These are phyloP conservation scores for Neelides folsomi DNA, from an alignment of 2,888 invertebrate genomes.

Conservation along the genomic window DNA sequence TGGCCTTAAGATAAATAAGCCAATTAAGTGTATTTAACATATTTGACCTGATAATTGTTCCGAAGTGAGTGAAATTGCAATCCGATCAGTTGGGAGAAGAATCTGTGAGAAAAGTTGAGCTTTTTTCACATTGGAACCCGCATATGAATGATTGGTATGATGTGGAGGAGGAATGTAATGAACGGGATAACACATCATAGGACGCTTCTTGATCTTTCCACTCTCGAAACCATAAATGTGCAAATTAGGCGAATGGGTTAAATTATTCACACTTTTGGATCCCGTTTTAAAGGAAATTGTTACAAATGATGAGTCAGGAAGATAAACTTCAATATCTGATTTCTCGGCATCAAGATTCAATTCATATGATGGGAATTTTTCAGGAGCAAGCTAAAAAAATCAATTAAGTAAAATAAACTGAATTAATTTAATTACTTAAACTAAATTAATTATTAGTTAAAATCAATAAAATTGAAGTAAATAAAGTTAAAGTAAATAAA, in stretches of 20 bases:
- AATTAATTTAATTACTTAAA: no score
- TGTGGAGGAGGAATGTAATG: conserved; percentile 6
- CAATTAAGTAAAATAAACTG: no score
- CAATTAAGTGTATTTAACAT: no score
- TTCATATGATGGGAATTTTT: conserved; percentile 37
- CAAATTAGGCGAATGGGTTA: conserved; percentile 10
- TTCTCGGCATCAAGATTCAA: conserved; percentile 10
- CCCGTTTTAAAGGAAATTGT: conserved; percentile 8
- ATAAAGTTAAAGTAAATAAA: no score
- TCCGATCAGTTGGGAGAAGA: conserved; percentile 36
- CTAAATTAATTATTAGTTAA: no score
- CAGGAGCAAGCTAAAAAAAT: conserved; percentile 35
- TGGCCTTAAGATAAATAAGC: no score
- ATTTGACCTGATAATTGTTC: conserved; percentile 36
- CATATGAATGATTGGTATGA: background rate
- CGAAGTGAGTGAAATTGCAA: conserved; percentile 36
- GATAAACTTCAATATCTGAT: conserved; percentile 8
- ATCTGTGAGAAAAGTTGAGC: no score
- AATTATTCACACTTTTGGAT: conserved; percentile 4
- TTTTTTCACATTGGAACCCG: background rate
- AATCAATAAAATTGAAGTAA: no score
- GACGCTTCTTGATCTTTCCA: conserved; percentile 8
- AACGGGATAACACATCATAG: conserved; percentile 16
- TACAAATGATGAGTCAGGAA: conserved; percentile 8
- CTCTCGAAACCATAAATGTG: conserved; percentile 12